Percentiles rank a stretch among this genome's conserved stretches.
Conservation (phyloP, 2,888 invertebrate species). For the Apeira syringaria region DNA sequence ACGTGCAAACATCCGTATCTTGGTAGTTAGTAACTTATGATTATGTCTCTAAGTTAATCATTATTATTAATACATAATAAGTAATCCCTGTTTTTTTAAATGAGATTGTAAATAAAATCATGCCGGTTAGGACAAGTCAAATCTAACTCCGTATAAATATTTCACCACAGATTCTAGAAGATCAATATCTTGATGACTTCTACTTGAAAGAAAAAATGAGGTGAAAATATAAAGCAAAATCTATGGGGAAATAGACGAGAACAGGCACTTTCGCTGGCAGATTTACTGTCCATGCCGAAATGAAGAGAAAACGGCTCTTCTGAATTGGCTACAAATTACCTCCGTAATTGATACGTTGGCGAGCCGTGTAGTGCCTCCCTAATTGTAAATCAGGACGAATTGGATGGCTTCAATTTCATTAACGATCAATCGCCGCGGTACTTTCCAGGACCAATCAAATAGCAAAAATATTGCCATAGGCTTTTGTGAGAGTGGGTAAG, state of each 20-base stretch:
- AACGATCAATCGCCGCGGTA: constrained; percentile 23
- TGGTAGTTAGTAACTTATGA: too few relatives aligned
- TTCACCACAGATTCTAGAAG: too few relatives aligned
- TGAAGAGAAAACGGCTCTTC: constrained; percentile 33
- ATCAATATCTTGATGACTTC: too few relatives aligned
- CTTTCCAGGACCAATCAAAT: constrained; percentile 18
- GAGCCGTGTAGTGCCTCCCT: constrained; percentile 27
- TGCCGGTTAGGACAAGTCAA: too few relatives aligned
- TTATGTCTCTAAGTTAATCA: too few relatives aligned
- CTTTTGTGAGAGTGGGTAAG: constrained; percentile 4
- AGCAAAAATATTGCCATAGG: constrained; percentile 16
- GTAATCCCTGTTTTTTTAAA: too few relatives aligned
- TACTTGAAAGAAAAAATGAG: too few relatives aligned
- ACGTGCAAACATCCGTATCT: too few relatives aligned
- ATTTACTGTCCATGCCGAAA: constrained; percentile 27
- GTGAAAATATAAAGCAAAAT: constrained; percentile 1
- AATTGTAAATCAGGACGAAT: constrained; percentile 27
- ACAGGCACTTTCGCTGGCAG: constrained; percentile 18
- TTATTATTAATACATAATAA: too few relatives aligned
- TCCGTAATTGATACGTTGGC: constrained; percentile 32
- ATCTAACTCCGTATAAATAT: too few relatives aligned
- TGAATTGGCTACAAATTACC: constrained; percentile 33
- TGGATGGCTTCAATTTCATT: constrained; percentile 29
- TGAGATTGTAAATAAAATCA: too few relatives aligned
- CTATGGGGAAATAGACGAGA: constrained; percentile 14